Conservation (phyloP, 2,113 vertebrate species). For the Paracyprichromis sp. region DNA sequence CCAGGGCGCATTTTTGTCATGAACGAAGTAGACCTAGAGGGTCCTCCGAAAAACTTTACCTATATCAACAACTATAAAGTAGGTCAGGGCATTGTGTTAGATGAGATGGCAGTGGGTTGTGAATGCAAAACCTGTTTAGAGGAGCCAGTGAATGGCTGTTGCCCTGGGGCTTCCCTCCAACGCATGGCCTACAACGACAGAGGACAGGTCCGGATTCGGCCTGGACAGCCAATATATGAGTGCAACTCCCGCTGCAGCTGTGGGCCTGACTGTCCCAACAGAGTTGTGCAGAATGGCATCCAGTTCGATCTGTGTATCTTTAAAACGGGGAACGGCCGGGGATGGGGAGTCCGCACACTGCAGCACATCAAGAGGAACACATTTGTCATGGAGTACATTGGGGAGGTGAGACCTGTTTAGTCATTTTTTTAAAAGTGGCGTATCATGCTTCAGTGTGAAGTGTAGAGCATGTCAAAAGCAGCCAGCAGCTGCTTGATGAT, state of each 20-base stretch:
- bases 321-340: conserved; percentile 81
- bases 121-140: conserved; percentile 80
- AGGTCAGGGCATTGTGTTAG: conserved; percentile 75
- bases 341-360: conserved; percentile 86
- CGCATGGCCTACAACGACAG: conserved; percentile 81
- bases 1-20: conserved; percentile 78
- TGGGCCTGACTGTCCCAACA: conserved; percentile 80
- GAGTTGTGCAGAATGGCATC: conserved; percentile 87
- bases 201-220: conserved; percentile 77
- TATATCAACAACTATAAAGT: conserved; percentile 87
- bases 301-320: conserved; percentile 89
- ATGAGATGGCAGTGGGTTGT: conserved; percentile 78
- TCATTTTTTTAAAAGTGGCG: neutral
- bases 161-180: conserved; percentile 77
- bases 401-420: conserved; percentile 75
- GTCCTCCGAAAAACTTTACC: conserved; percentile 79
- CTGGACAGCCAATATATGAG: conserved; percentile 87
- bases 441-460: neutral
- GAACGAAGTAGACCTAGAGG: conserved; percentile 87
- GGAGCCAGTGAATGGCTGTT: conserved; percentile 76
- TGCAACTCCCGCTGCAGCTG: conserved; percentile 85
- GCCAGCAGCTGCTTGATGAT: neutral
- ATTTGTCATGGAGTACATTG: conserved; percentile 94
- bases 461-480: neutral
- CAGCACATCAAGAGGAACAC: conserved; percentile 85